phyloP scores from a whole-genome alignment of 2,113 vertebrate species.

The Indicator indicator region DNA sequence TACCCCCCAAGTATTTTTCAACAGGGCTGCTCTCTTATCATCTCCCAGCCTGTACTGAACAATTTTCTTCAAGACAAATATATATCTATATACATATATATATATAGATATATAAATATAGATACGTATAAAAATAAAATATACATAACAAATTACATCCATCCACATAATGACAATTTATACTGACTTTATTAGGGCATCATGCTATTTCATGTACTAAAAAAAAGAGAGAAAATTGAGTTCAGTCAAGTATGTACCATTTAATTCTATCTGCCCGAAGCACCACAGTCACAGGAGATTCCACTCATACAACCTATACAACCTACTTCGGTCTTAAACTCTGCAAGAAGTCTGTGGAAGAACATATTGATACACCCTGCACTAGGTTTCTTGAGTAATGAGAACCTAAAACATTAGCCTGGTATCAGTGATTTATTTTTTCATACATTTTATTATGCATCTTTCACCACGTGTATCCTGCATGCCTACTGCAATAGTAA shows the following conservation, averaged over 20 bases:
- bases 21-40: no score
- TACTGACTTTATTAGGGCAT: not conserved
- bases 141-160: not conserved
- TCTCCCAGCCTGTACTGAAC: no score
- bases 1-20: no score
- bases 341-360: not conserved
- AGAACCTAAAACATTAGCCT: not conserved
- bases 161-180: not conserved
- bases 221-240: not conserved
- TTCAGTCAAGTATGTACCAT: not conserved
- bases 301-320: not conserved
- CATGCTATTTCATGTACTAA: not conserved
- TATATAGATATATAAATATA: no score
- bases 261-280: not conserved
- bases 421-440: no score
- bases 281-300: not conserved
- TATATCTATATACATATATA: no score
- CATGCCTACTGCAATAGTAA: not conserved
- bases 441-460: not conserved
- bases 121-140: no score
- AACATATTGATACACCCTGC: rapidly evolving
- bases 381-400: not conserved
- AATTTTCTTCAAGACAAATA: not conserved
- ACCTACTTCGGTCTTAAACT: not conserved
- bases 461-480: not conserved